Percentiles rank a stretch among this genome's conserved stretches.
Conservation (phyloP, 2,888 invertebrate genomes). For the Mongoloraphidia duomilia region DNA sequence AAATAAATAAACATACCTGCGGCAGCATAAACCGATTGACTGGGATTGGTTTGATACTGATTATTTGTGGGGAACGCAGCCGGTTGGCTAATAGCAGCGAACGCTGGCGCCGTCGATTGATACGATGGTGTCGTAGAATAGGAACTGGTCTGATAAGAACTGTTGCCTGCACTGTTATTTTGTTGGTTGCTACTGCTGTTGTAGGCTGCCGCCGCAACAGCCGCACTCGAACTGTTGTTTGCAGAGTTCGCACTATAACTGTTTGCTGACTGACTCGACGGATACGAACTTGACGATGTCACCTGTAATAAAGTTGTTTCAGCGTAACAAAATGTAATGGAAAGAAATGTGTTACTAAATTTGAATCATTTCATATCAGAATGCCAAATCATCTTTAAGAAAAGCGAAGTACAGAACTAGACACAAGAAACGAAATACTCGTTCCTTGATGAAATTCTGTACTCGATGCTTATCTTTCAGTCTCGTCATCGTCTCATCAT, state of each 20-base stretch:
- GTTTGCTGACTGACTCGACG: constrained; percentile 21
- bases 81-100: constrained; percentile 25
- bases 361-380: constrained; percentile 12
- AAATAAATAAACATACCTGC: constrained; percentile 21
- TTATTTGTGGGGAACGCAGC: constrained; percentile 23
- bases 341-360: neutral
- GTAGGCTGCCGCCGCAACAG: constrained; percentile 10
- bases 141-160: constrained; percentile 25
- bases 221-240: constrained; percentile 22
- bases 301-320: constrained; percentile 24
- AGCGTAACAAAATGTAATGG: neutral
- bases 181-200: constrained; percentile 11
- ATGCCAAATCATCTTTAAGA: constrained; percentile 16
- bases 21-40: constrained; percentile 30
- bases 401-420: neutral
- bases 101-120: constrained; percentile 15
- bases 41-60: constrained; percentile 27
- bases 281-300: constrained; percentile 26
- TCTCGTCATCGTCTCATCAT: constrained; percentile 25
- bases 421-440: too few relatives aligned
- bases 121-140: constrained; percentile 24
- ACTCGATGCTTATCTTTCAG: constrained; percentile 12
- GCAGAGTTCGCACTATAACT: constrained; percentile 27
- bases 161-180: constrained; percentile 8
- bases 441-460: neutral